Evolutionary conservation across 1,140 invertebrate species (phyloP), one percentile per base, ranked within the genome.

Genomic region (Pectinophora gossypiella): DNA sequence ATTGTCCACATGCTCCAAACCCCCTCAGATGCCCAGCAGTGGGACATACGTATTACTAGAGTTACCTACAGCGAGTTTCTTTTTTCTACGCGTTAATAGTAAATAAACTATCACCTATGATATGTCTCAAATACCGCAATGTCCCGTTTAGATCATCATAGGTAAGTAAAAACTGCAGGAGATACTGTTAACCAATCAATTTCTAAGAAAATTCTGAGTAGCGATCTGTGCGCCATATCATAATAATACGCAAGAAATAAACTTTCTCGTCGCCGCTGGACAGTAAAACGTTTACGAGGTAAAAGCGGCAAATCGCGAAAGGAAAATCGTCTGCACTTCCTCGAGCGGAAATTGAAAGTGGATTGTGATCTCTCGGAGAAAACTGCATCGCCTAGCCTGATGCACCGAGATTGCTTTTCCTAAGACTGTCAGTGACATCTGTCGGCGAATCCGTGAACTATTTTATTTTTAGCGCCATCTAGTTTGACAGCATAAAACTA

Each of bases 341-440:
- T 81, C 71, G 55, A 79, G 73, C 72, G 80, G 80, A 86, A 86
- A 84, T 76, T 74, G 77, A 86, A 83, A 83, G 80, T 85, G 67
- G 66, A 75, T 72, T 70, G 60, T 71, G 63, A 69, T 71, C 56
- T 54, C 43, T 47, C 77, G 76, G 79, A 83, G n/a, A n/a, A 84
- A 83, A 83, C 67, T 76, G 77, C 69, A 78, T 60, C 49, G 38
- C 35, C 21, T 20, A 40, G 36, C 21, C 47, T 2, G 52, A 43
- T 62, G 62, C 62, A 61, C 54, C 59, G 32, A 44, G 27, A 46
- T 32, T 40, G 48, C 38, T 20, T 44, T 20, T 44, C 19, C 2
- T 16, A 9, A 16, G 21, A 48, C 16, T 18, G n/a, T 22, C 1
- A 53, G 52, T 19, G 60, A 13, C 49, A 58, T 51, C 56, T 55